A percentile compares a stretch with the other conserved stretches of the same genome.
These are phyloP conservation scores for Osmerus mordax DNA, from an alignment of 2,113 vertebrate genomes.

Conservation along the genomic window DNA sequence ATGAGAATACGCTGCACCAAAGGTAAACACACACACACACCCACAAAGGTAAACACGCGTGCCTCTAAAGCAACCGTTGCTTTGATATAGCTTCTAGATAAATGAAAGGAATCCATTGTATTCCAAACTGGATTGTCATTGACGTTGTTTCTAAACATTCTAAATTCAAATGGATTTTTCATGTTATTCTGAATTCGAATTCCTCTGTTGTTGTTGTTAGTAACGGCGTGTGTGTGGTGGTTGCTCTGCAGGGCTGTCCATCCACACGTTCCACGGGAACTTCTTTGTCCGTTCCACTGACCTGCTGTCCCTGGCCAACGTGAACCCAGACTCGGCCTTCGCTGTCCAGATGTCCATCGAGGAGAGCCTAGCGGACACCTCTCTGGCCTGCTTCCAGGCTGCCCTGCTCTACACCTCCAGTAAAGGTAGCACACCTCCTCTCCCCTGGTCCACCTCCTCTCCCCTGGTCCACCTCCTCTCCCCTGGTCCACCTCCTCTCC, in stretches of 20 bases:
- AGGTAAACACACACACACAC: conserved; percentile 67
- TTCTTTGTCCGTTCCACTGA: conserved; percentile 98
- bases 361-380: conserved; percentile 88
- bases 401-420: conserved; percentile 96
- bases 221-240: background rate
- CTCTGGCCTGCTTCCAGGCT: conserved; percentile 94
- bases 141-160: too few relatives aligned
- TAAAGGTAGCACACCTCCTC: conserved; percentile 85
- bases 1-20: conserved; percentile 99
- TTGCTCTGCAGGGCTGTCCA: conserved; percentile 83
- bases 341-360: conserved; percentile 98
- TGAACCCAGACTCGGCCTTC: conserved; percentile 95
- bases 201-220: background rate
- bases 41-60: too few relatives aligned
- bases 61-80: too few relatives aligned
- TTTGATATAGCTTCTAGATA: too few relatives aligned
- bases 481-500: background rate
- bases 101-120: too few relatives aligned
- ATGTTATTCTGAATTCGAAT: background rate
- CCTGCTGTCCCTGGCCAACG: conserved; percentile 92
- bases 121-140: too few relatives aligned
- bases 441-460: background rate
- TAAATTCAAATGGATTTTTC: background rate
- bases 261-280: conserved; percentile 98
- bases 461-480: background rate